A percentile compares a stretch with the other conserved stretches of the same genome.
Evolutionary conservation across 2,888 invertebrate species (phyloP).

Genomic region (Aphidius colemani): DNA sequence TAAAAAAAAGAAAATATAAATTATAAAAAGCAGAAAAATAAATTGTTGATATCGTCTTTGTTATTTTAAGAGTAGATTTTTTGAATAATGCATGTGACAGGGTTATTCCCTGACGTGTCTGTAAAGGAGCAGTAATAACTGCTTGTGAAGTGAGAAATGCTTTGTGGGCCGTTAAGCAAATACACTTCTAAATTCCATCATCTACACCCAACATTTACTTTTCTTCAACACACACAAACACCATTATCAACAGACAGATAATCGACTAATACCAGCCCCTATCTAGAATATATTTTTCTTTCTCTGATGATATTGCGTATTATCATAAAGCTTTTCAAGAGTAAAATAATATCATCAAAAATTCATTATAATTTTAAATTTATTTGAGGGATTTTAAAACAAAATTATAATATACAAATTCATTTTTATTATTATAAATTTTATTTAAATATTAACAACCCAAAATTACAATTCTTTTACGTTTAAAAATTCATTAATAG

Average conservation of each 20-base stretch:
- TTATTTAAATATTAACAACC: not conserved
- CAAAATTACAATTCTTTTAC: too few species aligned
- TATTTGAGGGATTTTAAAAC: not conserved
- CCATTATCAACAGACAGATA: not conserved
- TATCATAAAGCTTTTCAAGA: not conserved
- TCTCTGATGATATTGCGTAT: too few species aligned
- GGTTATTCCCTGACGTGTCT: too few species aligned
- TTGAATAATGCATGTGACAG: too few species aligned
- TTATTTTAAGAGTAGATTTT: too few species aligned
- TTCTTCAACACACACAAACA: not conserved
- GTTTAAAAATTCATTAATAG: too few species aligned
- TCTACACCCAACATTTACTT: not conserved
- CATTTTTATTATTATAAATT: not conserved
- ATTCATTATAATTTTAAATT: not conserved
- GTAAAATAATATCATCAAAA: too few species aligned
- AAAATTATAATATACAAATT: slow-evolving; percentile 2
- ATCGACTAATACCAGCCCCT: not conserved
- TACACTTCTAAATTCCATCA: slow-evolving; percentile 17
- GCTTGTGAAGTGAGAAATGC: not conserved
- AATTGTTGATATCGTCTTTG: too few species aligned
- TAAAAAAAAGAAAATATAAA: not conserved
- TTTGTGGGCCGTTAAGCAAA: slow-evolving; percentile 21
- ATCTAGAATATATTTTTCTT: too few species aligned
- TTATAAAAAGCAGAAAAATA: not conserved
- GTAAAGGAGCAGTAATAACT: not conserved